phyloP scores from a whole-genome alignment of 2,113 vertebrate species.

The Caranx melampygus region DNA sequence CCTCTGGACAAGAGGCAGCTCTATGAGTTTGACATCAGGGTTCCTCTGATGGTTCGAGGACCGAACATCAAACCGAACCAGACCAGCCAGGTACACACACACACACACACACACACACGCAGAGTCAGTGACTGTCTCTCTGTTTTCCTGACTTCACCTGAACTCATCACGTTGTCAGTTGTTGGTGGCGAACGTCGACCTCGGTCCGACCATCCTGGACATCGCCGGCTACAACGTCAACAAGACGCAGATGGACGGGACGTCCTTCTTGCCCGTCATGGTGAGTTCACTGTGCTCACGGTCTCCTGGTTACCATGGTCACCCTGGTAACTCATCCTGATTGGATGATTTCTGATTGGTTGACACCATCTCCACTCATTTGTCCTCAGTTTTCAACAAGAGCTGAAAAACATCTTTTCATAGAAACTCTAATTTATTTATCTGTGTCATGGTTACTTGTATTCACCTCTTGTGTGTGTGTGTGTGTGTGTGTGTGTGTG shows the following conservation, averaged over 20 bases:
- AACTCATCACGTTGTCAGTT: constrained; percentile 77
- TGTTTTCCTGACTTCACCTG: neutral
- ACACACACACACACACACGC: neutral
- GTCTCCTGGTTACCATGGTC: no score
- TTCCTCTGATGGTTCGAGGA: constrained; percentile 95
- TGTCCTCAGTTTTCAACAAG: no score
- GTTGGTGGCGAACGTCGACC: constrained; percentile 94
- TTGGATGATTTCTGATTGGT: no score
- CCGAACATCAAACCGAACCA: constrained; percentile 95
- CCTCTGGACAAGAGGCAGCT: constrained; percentile 97
- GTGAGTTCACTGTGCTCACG: constrained; percentile 73
- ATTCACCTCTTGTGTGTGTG: no score
- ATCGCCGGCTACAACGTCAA: constrained; percentile 90
- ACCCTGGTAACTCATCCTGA: no score
- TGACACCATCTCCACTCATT: no score
- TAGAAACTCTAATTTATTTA: no score
- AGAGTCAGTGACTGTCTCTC: neutral
- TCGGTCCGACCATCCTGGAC: constrained; percentile 96
- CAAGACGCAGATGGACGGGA: constrained; percentile 96
- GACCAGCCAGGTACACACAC: constrained; percentile 86
- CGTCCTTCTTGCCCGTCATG: constrained; percentile 91
- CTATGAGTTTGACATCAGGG: constrained; percentile 98
- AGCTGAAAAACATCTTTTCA: no score
- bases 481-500: neutral
- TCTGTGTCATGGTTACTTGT: no score